Base-by-base conservation (phyloP, 2,113 vertebrate species). In the Corynorhinus townsendii region DNA sequence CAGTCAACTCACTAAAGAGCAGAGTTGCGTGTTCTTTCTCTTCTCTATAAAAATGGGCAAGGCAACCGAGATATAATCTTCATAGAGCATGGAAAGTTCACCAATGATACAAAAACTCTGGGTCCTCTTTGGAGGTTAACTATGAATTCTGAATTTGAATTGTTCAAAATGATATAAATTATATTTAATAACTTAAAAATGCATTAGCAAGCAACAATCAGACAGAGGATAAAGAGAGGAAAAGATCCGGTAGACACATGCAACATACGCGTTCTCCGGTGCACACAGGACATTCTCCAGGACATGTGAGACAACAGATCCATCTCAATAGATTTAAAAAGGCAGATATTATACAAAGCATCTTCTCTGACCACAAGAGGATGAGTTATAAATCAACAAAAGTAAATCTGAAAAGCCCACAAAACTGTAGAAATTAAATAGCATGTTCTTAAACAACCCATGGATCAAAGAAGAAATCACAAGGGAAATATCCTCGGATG, bases 1-100 rank as follows among this genome's bases (percentile, higher is more conserved):
- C 1, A 4, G n/a, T 38, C 16, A 1, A 43, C 35, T 22, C 30
- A 8, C 40, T n/a, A 1, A 5, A 76, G 43, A 33, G 15, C 2
- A 40, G 17, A 20, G 22, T 3, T 8, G 6, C 11, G 1, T 7
- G 0, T 71, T 43, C 35, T 12, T 12, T 75, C 16, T 72, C 54
- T 68, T 75, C n/a, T 92, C 82, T 75, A 4, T 16, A 26, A 45
- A 80, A 92, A 28, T 15, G 40, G n/a, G 49, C 12, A 19, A 30
- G 49, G 59, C 38, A 12, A 66, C 24, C 49, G 2, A 17, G 43
- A 11, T 4, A 5, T 3, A 7, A 43, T 5, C 56, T n/a, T 59
- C 49, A 52, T 33, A 35, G 15, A 54, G 56, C 11, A 35, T 4
- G 24, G 28, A 43, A 86, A 22, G 11, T 24, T 28, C 47, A 45